Percentiles rank a stretch among this genome's conserved stretches.
These are phyloP conservation scores for Notocelia uddmanniana DNA, from an alignment of 2,888 invertebrate species.

Conservation along the genomic window DNA sequence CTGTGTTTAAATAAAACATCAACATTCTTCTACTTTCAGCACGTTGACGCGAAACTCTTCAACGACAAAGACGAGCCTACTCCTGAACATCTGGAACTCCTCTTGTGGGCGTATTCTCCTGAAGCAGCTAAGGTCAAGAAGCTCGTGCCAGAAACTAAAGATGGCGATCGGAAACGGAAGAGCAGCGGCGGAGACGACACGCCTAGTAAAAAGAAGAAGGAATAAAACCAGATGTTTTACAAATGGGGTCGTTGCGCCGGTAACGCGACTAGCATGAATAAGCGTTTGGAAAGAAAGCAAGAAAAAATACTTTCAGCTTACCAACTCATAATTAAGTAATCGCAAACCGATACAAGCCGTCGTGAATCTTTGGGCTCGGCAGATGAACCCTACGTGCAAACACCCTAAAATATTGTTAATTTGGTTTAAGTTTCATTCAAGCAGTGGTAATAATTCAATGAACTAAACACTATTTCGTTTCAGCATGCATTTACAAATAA, in stretches of 20 bases:
- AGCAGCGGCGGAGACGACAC: slow-evolving; percentile 68
- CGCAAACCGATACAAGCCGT: too few species aligned
- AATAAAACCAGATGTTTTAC: slow-evolving; percentile 50
- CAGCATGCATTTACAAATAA: slow-evolving; percentile 5
- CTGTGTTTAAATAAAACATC: too few species aligned
- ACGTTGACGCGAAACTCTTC: slow-evolving; percentile 87
- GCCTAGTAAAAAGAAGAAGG: slow-evolving; percentile 68
- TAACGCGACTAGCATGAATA: too few species aligned
- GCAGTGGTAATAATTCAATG: neutral
- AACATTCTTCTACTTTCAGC: slow-evolving; percentile 77
- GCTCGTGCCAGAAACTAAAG: slow-evolving; percentile 65
- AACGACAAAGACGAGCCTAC: slow-evolving; percentile 89
- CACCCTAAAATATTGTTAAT: neutral
- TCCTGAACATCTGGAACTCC: slow-evolving; percentile 88
- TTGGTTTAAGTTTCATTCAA: neutral
- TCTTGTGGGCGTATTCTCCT: slow-evolving; percentile 92
- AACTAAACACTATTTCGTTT: neutral
- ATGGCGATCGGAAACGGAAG: slow-evolving; percentile 61
- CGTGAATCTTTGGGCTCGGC: too few species aligned
- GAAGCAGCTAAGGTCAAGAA: slow-evolving; percentile 89
- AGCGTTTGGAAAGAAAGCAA: too few species aligned
- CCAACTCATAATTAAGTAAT: too few species aligned
- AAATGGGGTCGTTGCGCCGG: neutral
- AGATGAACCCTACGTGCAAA: too few species aligned
- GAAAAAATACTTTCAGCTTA: too few species aligned